These are phyloP conservation scores for Sterna hirundo DNA, from an alignment of 2,113 vertebrate genomes.

Conservation along the genomic window DNA sequence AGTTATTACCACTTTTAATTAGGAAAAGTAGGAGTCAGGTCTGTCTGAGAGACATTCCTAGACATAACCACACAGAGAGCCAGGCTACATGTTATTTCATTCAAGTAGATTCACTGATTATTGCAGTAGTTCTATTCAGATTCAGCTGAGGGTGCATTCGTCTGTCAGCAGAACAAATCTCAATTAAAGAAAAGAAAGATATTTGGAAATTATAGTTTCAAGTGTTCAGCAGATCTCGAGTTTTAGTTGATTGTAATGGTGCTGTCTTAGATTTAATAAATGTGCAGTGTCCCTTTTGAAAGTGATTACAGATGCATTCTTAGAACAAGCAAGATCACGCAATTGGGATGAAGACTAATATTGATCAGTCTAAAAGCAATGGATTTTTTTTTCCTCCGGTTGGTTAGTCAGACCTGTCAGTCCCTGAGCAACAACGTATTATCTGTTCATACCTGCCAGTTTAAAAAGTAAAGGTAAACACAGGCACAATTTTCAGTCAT, in stretches of 20 bases:
- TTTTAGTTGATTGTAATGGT: background rate
- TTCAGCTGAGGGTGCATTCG: background rate
- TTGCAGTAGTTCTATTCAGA: constrained; percentile 43
- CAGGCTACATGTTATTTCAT: constrained; percentile 4
- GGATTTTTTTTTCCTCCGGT: background rate
- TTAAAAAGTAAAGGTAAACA: background rate
- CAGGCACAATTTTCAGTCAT: background rate
- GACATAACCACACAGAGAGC: background rate
- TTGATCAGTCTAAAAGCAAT: background rate
- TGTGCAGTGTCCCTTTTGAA: background rate
- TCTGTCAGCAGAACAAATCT: constrained; percentile 39
- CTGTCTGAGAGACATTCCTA: constrained; percentile 46
- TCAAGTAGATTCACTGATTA: constrained; percentile 23
- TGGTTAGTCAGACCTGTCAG: background rate
- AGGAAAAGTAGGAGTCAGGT: constrained; percentile 55
- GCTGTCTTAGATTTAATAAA: constrained; percentile 17
- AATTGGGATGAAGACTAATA: background rate
- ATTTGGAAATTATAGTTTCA: constrained; percentile 18
- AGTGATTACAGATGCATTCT: background rate
- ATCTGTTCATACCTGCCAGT: background rate
- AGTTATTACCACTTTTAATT: constrained; percentile 76
- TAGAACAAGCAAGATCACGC: background rate
- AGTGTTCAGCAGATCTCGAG: background rate
- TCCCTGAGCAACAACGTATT: background rate
- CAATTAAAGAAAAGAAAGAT: constrained; percentile 30